Conservation (phyloP, 2,888 invertebrate species). For the Amiota mariae region DNA sequence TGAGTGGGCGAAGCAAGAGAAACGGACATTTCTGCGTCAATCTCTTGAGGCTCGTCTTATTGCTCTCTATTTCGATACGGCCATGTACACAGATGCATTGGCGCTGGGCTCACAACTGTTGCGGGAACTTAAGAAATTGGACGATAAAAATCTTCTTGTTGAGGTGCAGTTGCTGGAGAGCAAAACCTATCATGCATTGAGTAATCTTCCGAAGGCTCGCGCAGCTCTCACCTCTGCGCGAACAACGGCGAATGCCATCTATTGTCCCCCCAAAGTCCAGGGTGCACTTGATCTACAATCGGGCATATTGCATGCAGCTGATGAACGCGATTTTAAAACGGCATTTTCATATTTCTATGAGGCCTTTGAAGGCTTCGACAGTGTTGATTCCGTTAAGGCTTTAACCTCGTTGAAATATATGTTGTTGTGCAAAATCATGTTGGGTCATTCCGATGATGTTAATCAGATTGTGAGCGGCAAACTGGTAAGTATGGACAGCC, state of each 20-base stretch:
- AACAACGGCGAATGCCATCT: slow-evolving; percentile 99
- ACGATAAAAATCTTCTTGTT: slow-evolving; percentile 98
- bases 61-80: slow-evolving; percentile 94
- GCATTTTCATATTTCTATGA: slow-evolving; percentile 99
- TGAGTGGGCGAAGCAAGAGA: slow-evolving; percentile 99
- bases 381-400: slow-evolving; percentile 92
- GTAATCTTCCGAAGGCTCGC: slow-evolving; percentile 95
- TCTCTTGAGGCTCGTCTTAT: slow-evolving; percentile 95
- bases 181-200: slow-evolving; percentile 97
- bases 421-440: slow-evolving; percentile 98
- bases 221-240: slow-evolving; percentile 98
- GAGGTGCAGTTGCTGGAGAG: slow-evolving; percentile 98
- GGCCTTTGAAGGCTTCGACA: slow-evolving; percentile 99
- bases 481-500: slow-evolving; percentile 73
- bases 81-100: slow-evolving; percentile 90
- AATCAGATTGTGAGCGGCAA: slow-evolving; percentile 96
- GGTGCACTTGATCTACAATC: slow-evolving; percentile 97
- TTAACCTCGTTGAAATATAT: slow-evolving; percentile 98
- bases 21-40: slow-evolving; percentile 96
- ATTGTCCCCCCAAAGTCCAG: slow-evolving; percentile 99
- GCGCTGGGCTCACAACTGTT: slow-evolving; percentile 89
- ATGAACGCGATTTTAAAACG: slow-evolving; percentile 99
- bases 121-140: slow-evolving; percentile 97
- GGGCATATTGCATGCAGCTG: slow-evolving; percentile 99
- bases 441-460: slow-evolving; percentile 97